Conservation (phyloP, 2,797 vertebrate species). For the Pteronotus mesoamericanus region DNA sequence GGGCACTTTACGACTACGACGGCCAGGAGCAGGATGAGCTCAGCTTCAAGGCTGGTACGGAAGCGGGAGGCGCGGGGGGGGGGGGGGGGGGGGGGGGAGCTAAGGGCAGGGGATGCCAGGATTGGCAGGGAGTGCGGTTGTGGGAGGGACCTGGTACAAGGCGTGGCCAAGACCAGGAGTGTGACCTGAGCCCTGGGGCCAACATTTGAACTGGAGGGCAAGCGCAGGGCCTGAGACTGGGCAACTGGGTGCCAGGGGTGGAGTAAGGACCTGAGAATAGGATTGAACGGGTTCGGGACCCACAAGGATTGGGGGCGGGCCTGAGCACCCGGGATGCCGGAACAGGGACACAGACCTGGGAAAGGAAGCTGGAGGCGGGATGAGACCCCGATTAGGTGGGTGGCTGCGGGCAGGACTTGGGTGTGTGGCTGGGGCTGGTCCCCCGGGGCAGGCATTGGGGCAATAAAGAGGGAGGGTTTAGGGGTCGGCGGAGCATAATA, state of each 20-base stretch:
- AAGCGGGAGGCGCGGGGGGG: accelerated
- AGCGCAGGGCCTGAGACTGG: neutral
- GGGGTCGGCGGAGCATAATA: too few species aligned
- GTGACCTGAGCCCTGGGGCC: too few species aligned
- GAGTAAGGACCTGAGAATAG: neutral
- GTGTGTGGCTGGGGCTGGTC: neutral
- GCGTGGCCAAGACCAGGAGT: neutral
- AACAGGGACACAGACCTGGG: neutral
- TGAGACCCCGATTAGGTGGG: neutral
- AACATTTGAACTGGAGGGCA: neutral
- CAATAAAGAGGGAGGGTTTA: neutral
- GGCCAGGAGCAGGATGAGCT: constrained; percentile 98
- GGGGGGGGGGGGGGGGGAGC: neutral
- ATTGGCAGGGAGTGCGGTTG: neutral
- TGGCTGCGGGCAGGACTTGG: neutral
- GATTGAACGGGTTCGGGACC: too few species aligned
- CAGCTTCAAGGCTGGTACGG: constrained; percentile 94
- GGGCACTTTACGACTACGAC: constrained; percentile 96
- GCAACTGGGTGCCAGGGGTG: neutral
- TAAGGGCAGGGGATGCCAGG: neutral
- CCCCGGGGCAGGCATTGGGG: neutral
- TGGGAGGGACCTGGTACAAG: neutral
- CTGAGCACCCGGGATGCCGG: neutral
- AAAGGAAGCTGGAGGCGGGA: neutral
- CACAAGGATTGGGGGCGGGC: too few species aligned